Base-by-base conservation (phyloP, 2,113 vertebrate genomes). In the Egretta garzetta region DNA sequence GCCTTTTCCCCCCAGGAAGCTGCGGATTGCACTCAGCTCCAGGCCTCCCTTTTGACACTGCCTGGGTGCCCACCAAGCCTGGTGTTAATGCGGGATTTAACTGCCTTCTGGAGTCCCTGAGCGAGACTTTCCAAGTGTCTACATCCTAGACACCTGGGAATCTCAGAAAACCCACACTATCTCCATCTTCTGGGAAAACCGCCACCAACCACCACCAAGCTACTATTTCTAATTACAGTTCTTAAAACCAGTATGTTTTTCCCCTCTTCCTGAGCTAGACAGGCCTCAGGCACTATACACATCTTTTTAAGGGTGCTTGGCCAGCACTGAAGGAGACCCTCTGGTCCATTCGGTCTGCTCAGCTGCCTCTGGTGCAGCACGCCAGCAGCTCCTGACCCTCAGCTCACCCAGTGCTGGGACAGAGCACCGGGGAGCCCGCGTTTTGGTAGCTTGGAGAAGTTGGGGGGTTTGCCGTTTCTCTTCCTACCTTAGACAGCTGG, bases 351-450 rank as follows among this genome's bases (percentile, higher is more conserved):
- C n/a, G 39, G 26, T 43, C 41, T 33, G n/a, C 14, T 56, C 22
- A 43, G 17, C n/a, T 50, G 6, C 24, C 32, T 50, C 55, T 37
- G 41, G 53, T 22, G 33, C 49, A 72, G 43, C 12, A 18, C 35
- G 45, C 10, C 45, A 91, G 68, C 50, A 80, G 43, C 3, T 80
- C 21, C 33, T 1, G 0, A 59, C 41, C 41, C 21, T 7, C 47
- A 55, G 23, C 45, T 81, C 26, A 30, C 13, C 8, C 59, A 52
- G 39, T 45, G 39, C 20, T 0, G 0, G 45, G 22, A 63, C 0
- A 5, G 68, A 50, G 26, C 39, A 28, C 43, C 5, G 35, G 16
- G 37, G 17, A 50, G 4, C 28, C 17, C 0, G 0, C 5, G 4
- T 43, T 77, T 52, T 67, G 37, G n/a, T 71, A 24, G 41, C 14